Conservation (phyloP, 2,888 invertebrate genomes). For the Cerastis rubricosa region DNA sequence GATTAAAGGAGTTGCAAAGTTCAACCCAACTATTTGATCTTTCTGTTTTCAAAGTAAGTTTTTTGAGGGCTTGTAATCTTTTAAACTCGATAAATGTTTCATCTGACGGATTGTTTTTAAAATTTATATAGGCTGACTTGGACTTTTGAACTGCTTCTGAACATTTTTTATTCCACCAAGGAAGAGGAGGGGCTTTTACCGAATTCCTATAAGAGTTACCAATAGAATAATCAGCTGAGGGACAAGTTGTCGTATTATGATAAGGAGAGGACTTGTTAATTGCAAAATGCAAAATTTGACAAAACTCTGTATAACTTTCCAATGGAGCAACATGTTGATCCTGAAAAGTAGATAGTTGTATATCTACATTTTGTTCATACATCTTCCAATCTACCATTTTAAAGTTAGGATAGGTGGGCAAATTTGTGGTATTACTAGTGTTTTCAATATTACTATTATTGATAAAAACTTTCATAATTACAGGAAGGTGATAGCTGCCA, state of each 20-base stretch:
- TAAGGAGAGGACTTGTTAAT: not conserved
- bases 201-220: not conserved
- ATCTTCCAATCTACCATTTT: too few species aligned
- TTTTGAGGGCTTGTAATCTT: not conserved
- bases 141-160: not conserved
- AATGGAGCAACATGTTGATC: too few species aligned
- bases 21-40: conserved; percentile 1
- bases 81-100: not conserved
- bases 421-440: not conserved
- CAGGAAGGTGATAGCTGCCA: not conserved
- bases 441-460: not conserved
- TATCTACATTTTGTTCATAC: too few species aligned
- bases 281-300: not conserved
- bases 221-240: not conserved
- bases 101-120: not conserved
- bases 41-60: conserved; percentile 7
- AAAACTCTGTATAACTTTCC: not conserved
- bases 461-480: conserved; percentile 2
- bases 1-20: not conserved
- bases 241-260: not conserved
- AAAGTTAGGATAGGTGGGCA: not conserved
- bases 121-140: not conserved
- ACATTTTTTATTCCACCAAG: not conserved
- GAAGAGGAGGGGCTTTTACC: not conserved
- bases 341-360: too few species aligned